These are phyloP conservation scores for Ellobius talpinus DNA, from an alignment of 2,113 vertebrate genomes.

Conservation along the genomic window DNA sequence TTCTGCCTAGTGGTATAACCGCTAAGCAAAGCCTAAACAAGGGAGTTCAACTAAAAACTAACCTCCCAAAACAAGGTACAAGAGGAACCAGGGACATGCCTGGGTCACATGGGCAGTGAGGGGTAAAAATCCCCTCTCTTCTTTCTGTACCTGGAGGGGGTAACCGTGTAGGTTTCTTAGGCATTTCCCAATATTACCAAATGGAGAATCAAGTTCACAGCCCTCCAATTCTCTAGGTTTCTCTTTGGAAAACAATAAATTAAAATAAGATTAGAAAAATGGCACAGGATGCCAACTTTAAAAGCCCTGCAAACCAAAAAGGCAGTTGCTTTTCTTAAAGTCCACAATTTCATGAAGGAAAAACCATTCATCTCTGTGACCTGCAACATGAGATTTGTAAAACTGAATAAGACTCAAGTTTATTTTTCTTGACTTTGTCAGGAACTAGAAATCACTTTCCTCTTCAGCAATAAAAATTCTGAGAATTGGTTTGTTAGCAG, in stretches of 20 bases:
- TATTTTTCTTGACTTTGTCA: slow-evolving; percentile 6
- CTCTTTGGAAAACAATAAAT: neutral
- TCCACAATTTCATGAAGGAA: neutral
- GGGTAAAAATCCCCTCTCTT: neutral
- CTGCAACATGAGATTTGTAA: neutral
- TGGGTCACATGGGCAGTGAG: neutral
- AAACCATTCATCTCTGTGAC: neutral
- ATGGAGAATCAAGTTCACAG: neutral
- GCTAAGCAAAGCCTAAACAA: neutral
- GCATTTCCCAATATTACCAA: neutral
- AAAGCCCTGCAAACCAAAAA: neutral
- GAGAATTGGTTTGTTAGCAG: neutral
- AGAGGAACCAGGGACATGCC: neutral
- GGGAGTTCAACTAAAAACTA: neutral
- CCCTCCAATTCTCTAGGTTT: neutral
- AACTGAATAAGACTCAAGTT: neutral
- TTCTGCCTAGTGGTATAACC: neutral
- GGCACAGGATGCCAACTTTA: neutral
- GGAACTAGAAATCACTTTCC: slow-evolving; percentile 11
- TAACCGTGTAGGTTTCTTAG: neutral
- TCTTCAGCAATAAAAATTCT: neutral
- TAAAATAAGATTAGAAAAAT: slow-evolving; percentile 32
- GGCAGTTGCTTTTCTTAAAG: neutral
- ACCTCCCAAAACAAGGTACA: neutral
- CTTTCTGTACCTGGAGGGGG: fast-evolving